phyloP scores from a whole-genome alignment of 2,888 invertebrate species.

The Tribolium freemani region DNA sequence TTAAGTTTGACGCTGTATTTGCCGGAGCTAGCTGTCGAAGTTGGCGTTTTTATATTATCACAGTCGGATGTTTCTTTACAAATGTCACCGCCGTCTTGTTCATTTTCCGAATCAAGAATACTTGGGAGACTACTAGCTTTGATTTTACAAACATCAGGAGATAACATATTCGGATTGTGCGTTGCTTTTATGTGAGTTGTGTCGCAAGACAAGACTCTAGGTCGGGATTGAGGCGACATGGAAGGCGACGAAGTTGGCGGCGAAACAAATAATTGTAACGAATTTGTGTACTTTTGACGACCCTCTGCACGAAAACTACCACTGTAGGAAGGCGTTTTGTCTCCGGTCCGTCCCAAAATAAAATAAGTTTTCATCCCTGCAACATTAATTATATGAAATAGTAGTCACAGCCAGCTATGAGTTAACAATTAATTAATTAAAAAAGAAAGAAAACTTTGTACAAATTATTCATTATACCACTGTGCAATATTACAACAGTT shows the following conservation, averaged over 20 bases:
- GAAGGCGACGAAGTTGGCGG: constrained; percentile 69
- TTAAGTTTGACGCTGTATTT: constrained; percentile 71
- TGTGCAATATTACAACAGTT: too few relatives aligned
- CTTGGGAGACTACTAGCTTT: constrained; percentile 87
- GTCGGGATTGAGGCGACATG: constrained; percentile 63
- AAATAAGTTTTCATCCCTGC: constrained; percentile 89
- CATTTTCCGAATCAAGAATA: constrained; percentile 83
- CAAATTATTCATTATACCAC: too few relatives aligned
- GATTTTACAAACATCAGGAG: constrained; percentile 74
- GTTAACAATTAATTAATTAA: too few relatives aligned
- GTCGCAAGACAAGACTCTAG: constrained; percentile 66
- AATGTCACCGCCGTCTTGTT: constrained; percentile 71
- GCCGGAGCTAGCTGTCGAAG: constrained; percentile 76
- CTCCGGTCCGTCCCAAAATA: constrained; percentile 81
- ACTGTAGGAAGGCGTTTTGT: constrained; percentile 65
- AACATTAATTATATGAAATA: constrained; percentile 58
- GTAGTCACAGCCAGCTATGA: too few relatives aligned
- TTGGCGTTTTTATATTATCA: constrained; percentile 76
- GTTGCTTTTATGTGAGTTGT: constrained; percentile 59
- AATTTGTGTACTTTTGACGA: constrained; percentile 65
- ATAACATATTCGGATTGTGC: constrained; percentile 71
- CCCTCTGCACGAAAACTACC: constrained; percentile 63
- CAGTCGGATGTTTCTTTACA: constrained; percentile 67
- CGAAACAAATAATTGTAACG: constrained; percentile 74
- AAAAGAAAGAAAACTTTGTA: too few relatives aligned